A percentile compares a stretch with the other conserved stretches of the same genome.
Conservation (phyloP, 2,888 invertebrate species). For the Agriopis leucophaearia region DNA sequence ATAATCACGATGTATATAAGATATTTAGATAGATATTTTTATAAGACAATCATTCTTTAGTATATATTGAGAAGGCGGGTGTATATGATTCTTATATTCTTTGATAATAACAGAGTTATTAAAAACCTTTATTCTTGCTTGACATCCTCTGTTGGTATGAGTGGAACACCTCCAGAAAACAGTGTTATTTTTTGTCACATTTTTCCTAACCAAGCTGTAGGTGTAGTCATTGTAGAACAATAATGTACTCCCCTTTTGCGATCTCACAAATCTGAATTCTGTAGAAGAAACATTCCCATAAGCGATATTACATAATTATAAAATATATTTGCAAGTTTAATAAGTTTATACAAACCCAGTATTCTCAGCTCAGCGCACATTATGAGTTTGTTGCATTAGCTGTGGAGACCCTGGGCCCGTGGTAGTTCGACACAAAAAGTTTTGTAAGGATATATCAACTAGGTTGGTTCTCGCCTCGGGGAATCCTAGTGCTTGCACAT, state of each 20-base stretch:
- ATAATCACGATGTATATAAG: no score
- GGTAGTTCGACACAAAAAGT: no score
- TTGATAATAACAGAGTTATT: not conserved
- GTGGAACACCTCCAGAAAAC: constrained; percentile 6
- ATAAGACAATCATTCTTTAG: not conserved
- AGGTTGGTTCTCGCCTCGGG: no score
- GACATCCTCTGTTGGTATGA: constrained; percentile 13
- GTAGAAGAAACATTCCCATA: not conserved
- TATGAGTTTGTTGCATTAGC: no score
- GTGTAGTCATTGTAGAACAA: constrained; percentile 4
- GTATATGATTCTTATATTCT: not conserved
- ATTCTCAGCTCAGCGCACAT: no score
- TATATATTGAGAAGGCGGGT: not conserved
- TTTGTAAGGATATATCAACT: no score
- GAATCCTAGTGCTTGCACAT: no score
- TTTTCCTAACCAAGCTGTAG: not conserved
- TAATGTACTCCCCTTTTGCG: not conserved
- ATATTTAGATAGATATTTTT: not conserved
- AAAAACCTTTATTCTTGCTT: not conserved
- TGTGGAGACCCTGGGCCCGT: no score
- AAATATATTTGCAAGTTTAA: no score
- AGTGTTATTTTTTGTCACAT: not conserved
- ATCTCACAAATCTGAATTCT: not conserved
- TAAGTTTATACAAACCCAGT: no score
- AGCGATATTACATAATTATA: not conserved